Evolutionary conservation across 2,888 invertebrate genomes (phyloP), one percentile per base, ranked within the genome.

Genomic region (Drosophila limbata): DNA sequence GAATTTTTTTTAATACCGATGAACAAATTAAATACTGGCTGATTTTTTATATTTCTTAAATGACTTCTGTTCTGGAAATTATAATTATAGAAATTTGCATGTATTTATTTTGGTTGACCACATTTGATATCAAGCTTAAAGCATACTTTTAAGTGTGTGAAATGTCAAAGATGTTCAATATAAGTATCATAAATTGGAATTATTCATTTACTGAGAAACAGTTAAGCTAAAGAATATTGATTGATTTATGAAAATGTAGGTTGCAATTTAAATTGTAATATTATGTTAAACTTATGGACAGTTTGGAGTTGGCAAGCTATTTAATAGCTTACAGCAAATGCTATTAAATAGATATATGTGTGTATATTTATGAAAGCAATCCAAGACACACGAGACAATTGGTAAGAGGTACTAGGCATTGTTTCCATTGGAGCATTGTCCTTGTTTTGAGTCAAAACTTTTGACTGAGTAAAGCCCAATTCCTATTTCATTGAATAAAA

Each of bases 401-500:
- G 28, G 28, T 28, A 28, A 28, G 51, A 39, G 28, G 28, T 37
- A 44, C 35, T 25, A 47, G 48, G 11, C 17, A 51, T 59, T 72
- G 55, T 65, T 57, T 47, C 33, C 15, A 42, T 44, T 66, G 35
- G 35, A 5, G 8, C 44, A 53, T 45, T 60, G 31, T 60, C 11
- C 31, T 21, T 11, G 9, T 25, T 15, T 33, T n/a, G n/a, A n/a
- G n/a, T n/a, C n/a, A n/a, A n/a, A n/a, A n/a, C n/a, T n/a, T n/a
- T n/a, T 13, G 6, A 5, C n/a, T 6, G 28, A 25, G 51, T 13
- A 56, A 61, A 56, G 31, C 11, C 15, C 44, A 31, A 51, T 45
- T 42, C 19, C 39, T 45, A n/a, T 55, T 19, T 37, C 65, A 31
- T 44, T 71, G 45, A n/a, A 33, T 39, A 42, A 42, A n/a, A 59